phyloP scores from a whole-genome alignment of 1,140 invertebrate species.

The Anagrus nilaparvatae region DNA sequence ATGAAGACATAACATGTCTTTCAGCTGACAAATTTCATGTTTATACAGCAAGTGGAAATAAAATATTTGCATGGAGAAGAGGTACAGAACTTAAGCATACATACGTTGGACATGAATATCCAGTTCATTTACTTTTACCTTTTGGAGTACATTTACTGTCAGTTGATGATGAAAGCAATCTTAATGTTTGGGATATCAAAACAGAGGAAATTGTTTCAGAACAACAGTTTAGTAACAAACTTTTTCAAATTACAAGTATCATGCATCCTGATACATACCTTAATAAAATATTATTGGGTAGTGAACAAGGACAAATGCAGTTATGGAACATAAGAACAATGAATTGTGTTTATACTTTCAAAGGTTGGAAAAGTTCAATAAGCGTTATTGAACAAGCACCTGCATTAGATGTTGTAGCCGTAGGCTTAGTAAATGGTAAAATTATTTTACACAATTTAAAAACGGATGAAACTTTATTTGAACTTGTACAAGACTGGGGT shows the following conservation, averaged over 20 bases:
- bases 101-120: slow-evolving; percentile 64
- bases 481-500: slow-evolving; percentile 90
- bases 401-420: slow-evolving; percentile 79
- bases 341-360: slow-evolving; percentile 71
- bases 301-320: slow-evolving; percentile 76
- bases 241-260: slow-evolving; percentile 68
- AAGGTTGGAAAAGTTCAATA: slow-evolving; percentile 63
- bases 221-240: slow-evolving; percentile 39
- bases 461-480: slow-evolving; percentile 74
- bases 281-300: slow-evolving; percentile 91
- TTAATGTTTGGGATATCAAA: slow-evolving; percentile 82
- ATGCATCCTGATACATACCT: slow-evolving; percentile 87
- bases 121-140: slow-evolving; percentile 72
- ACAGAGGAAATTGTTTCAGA: slow-evolving; percentile 57
- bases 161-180: slow-evolving; percentile 64
- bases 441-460: slow-evolving; percentile 86
- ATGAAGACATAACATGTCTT: slow-evolving; percentile 72
- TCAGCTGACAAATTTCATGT: slow-evolving; percentile 70
- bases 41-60: slow-evolving; percentile 70
- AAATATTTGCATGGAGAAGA: slow-evolving; percentile 78
- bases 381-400: slow-evolving; percentile 72
- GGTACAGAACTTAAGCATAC: slow-evolving; percentile 77
- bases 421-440: slow-evolving; percentile 72
- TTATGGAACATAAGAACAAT: slow-evolving; percentile 82
- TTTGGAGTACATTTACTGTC: slow-evolving; percentile 81